Percentiles rank a stretch among this genome's conserved stretches.
Conservation (phyloP, 2,113 vertebrate genomes). For the Hippocampus abdominalis region DNA sequence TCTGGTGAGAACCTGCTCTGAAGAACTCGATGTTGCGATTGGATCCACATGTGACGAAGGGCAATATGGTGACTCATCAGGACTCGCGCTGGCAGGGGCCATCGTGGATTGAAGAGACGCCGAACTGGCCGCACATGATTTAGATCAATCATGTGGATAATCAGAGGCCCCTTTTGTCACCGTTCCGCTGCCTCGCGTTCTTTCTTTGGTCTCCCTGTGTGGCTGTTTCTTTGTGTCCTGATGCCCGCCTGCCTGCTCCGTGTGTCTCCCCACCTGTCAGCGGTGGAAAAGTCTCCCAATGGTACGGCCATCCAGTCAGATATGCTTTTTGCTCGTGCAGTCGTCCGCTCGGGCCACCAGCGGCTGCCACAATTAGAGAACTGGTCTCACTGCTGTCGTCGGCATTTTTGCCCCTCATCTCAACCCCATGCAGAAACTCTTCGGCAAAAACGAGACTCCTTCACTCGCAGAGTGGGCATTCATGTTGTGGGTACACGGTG, state of each 20-base stretch:
- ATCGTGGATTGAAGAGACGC: background rate
- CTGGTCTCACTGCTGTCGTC: background rate
- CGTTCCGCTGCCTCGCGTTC: background rate
- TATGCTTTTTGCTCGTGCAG: background rate
- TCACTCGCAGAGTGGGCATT: background rate
- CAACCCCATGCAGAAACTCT: background rate
- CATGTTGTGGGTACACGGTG: background rate
- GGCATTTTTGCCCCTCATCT: background rate
- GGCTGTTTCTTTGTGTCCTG: background rate
- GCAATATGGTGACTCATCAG: background rate
- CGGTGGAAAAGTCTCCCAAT: background rate
- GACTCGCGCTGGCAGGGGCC: background rate
- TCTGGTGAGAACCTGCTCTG: background rate
- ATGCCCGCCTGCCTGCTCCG: background rate
- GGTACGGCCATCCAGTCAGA: background rate
- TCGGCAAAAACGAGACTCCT: background rate
- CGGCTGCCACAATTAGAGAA: background rate
- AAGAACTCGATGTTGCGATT: background rate
- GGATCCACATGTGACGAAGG: background rate
- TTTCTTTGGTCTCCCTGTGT: background rate
- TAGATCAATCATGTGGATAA: background rate
- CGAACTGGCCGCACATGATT: background rate
- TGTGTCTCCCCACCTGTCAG: background rate
- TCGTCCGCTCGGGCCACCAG: background rate
- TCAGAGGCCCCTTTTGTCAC: background rate